phyloP scores from a whole-genome alignment of 2,888 invertebrate genomes.

The Teinopalpus imperialis region DNA sequence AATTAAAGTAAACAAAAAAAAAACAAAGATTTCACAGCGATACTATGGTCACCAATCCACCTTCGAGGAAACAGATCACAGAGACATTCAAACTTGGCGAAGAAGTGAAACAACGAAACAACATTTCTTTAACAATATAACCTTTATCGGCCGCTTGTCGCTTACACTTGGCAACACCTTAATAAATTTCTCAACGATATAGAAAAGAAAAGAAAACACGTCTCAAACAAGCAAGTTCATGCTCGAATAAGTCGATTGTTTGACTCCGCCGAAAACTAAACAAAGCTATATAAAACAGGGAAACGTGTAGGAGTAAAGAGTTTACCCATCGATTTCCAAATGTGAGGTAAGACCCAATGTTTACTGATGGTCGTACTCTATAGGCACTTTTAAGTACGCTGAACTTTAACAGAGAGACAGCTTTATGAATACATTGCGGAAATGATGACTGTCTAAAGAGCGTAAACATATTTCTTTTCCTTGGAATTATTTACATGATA shows the following conservation, averaged over 20 bases:
- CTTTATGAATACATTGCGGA: slow-evolving; percentile 1
- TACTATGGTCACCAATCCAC: no score
- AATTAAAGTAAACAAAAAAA: no score
- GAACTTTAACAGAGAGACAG: slow-evolving; percentile 13
- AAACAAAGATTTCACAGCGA: no score
- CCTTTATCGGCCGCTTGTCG: background rate
- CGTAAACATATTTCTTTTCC: no score
- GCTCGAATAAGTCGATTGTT: slow-evolving; percentile 23
- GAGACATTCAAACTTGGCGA: no score
- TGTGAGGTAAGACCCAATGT: slow-evolving; percentile 17
- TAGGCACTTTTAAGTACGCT: slow-evolving; percentile 17
- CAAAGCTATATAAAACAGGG: slow-evolving; percentile 13
- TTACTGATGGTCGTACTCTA: slow-evolving; percentile 3
- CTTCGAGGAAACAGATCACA: no score
- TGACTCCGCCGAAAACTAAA: slow-evolving; percentile 22
- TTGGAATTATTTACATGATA: no score
- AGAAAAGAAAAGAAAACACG: slow-evolving; percentile 24
- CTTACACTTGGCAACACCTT: background rate
- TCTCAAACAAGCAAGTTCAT: slow-evolving; percentile 22
- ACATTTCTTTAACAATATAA: background rate
- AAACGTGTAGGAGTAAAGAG: slow-evolving; percentile 24
- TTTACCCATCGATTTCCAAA: slow-evolving; percentile 13
- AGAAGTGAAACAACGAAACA: no score
- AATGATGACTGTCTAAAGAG: no score
- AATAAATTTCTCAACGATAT: slow-evolving; percentile 7